Base-by-base conservation (phyloP, 2,888 invertebrate species). In the Macropis europaea region DNA sequence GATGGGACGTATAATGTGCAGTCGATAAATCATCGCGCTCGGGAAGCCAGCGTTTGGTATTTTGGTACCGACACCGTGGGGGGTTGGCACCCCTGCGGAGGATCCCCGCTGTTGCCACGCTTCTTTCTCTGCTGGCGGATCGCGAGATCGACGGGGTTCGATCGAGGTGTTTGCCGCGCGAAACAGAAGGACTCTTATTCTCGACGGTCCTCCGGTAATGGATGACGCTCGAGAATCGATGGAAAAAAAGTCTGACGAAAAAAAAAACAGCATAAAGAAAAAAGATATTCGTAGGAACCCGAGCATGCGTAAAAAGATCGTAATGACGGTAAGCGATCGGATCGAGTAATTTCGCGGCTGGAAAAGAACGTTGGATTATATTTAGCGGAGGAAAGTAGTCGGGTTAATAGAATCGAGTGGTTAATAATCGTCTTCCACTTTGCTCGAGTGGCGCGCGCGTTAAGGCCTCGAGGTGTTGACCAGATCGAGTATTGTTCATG, bases 21-120 rank as follows among this genome's bases (percentile, higher is more conserved):
- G 53, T 74, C 84, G 82, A 89, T 88, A 87, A 88, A 89, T 89
- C 86, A 88, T 81, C 74, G 74, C 61, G 64, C 74, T 42, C 47
- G 75, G 72, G 63, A 77, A 79, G 77, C 77, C 72, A 81, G 77
- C 83, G 82, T 81, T 82, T 76, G 77, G 82, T 88, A 85, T 89
- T 89, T 88, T 87, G 87, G 84, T 83, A 86, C 83, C 81, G 64
- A 70, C 89, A 67, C 88, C 75, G 77, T 85, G 84, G 88, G 88
- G 77, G 85, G 79, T 83, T 82, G 74, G 81, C 83, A 80, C 77
- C 81, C 83, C 82, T 73, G 71, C 62, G 68, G 68, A 36, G 76
- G 47, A 70, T 63, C 77, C 81, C 81, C 72, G 76, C 68, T 36
- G 75, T 66, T 57, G 77, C 73, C 74, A 77, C 75, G 75, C 71